Evolutionary conservation across 2,888 invertebrate species (phyloP).

Genomic region (Listrodromus nycthemerus): DNA sequence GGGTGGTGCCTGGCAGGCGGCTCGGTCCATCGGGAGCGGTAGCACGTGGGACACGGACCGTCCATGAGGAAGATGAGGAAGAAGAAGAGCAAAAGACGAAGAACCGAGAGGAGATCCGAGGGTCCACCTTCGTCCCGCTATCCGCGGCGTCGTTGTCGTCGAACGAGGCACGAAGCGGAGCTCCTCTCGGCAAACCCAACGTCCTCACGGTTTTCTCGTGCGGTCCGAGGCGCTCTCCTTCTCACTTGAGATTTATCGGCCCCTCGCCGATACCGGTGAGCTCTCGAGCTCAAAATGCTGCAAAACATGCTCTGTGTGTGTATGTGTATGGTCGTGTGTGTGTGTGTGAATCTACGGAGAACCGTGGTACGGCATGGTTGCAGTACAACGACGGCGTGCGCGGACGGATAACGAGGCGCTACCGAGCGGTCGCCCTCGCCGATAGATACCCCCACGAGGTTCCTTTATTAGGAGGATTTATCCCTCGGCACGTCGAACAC

Average conservation of each 20-base stretch:
- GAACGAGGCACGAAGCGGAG: constrained; percentile 63
- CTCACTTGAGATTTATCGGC: constrained; percentile 81
- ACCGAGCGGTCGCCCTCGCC: constrained; percentile 75
- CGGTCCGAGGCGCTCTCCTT: constrained; percentile 38
- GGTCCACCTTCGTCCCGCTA: constrained; percentile 64
- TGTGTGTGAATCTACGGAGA: constrained; percentile 1
- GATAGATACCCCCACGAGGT: constrained; percentile 78
- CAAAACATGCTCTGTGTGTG: constrained; percentile 77
- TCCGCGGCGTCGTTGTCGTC: constrained; percentile 55
- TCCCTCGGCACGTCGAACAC: constrained; percentile 79
- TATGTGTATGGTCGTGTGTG: not conserved
- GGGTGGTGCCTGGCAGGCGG: constrained; percentile 50
- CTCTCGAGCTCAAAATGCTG: constrained; percentile 83
- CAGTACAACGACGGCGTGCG: constrained; percentile 61
- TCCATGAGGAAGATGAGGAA: constrained; percentile 34
- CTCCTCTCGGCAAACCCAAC: constrained; percentile 52
- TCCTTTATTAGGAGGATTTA: constrained; percentile 82
- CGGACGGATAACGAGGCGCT: constrained; percentile 83
- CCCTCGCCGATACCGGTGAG: constrained; percentile 80
- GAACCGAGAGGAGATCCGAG: constrained; percentile 51
- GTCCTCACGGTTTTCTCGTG: constrained; percentile 61
- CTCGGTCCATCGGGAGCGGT: constrained; percentile 59
- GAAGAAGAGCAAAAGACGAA: constrained; percentile 30
- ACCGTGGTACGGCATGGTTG: not conserved
- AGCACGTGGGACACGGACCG: constrained; percentile 43